Percentiles rank a stretch among this genome's conserved stretches.
These are phyloP conservation scores for Ryuthela nishihirai DNA, from an alignment of 2,888 invertebrate genomes.

Conservation along the genomic window DNA sequence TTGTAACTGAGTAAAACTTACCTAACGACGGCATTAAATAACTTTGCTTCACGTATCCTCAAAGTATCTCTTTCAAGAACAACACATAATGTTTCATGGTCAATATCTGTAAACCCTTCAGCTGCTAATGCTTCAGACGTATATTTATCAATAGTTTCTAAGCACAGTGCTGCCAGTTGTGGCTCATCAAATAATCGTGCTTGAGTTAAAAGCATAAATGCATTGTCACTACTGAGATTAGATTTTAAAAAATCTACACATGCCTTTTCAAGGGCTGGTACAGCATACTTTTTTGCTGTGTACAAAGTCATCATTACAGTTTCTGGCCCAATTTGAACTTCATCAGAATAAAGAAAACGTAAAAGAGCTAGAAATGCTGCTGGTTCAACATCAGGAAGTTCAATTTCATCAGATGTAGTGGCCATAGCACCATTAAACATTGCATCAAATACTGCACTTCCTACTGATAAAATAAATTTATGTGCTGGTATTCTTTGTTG, in stretches of 20 bases:
- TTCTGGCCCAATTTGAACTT: constrained; percentile 76
- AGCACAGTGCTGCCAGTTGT: constrained; percentile 71
- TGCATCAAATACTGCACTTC: constrained; percentile 80
- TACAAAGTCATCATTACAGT: constrained; percentile 83
- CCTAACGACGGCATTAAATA: constrained; percentile 68
- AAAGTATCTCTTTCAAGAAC: constrained; percentile 75
- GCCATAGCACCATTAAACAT: constrained; percentile 77
- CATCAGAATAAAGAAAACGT: constrained; percentile 68
- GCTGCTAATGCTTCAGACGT: constrained; percentile 73
- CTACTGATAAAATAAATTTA: constrained; percentile 71
- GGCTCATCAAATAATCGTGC: constrained; percentile 79
- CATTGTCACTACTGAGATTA: constrained; percentile 75
- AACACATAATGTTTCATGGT: constrained; percentile 69
- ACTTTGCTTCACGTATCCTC: constrained; percentile 70
- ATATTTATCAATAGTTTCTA: constrained; percentile 78
- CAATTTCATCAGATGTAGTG: constrained; percentile 66
- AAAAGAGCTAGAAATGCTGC: constrained; percentile 72
- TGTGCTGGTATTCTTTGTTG: constrained; percentile 72
- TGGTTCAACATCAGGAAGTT: constrained; percentile 78
- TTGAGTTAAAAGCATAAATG: constrained; percentile 71
- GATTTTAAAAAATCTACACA: constrained; percentile 73
- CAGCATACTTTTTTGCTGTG: constrained; percentile 81
- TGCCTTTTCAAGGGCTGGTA: constrained; percentile 73
- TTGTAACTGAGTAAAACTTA: constrained; percentile 41
- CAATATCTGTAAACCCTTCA: constrained; percentile 76